Evolutionary conservation across 1,140 invertebrate species (phyloP), one percentile per base, ranked within the genome.

Genomic region (Polypedilum pembai): DNA sequence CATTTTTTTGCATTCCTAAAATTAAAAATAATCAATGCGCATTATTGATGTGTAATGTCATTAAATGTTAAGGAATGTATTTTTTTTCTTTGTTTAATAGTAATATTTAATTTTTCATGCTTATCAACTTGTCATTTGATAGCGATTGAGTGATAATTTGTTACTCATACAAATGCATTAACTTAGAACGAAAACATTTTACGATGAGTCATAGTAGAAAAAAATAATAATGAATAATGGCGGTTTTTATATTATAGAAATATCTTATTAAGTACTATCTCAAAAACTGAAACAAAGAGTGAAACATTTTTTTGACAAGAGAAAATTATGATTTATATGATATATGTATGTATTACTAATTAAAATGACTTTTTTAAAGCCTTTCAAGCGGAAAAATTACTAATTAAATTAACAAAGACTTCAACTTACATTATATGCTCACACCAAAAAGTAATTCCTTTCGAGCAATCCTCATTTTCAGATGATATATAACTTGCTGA

Each of bases 1-100:
- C 94, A 97, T 80, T 87, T 85, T 76, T 88, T 87, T 17, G 92
- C 88, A 80, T 85, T 88, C 75, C 88, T 89, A 75, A 75, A 82
- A 80, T 56, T 56, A 20, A 0, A 20, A 69, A 56, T 12, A 56
- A 4, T 15, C 12, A 56, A 56, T 56, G 12, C 12, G 15, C n/a
- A 56, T 15, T 56, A 12, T 12, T 56, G 12, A 15, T 56, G 45
- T 45, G 1, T 45, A 10, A 56, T 4, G 15, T 0, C 7, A 15
- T 15, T 45, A 45, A 45, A 1, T 8, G 8, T 15, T 45, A 45
- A 45, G 8, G 8, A 45, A 8, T 8, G 2, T 7, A 10, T 41
- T 41, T 41, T 41, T 45, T 12, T 12, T 12, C 41, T 45, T 45
- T 45, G 41, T 12, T 45, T 45, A 12, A 45, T 8, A 45, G 8